Evolutionary conservation across 2,888 invertebrate genomes (phyloP).

Genomic region (Scaptomyza reducta): DNA sequence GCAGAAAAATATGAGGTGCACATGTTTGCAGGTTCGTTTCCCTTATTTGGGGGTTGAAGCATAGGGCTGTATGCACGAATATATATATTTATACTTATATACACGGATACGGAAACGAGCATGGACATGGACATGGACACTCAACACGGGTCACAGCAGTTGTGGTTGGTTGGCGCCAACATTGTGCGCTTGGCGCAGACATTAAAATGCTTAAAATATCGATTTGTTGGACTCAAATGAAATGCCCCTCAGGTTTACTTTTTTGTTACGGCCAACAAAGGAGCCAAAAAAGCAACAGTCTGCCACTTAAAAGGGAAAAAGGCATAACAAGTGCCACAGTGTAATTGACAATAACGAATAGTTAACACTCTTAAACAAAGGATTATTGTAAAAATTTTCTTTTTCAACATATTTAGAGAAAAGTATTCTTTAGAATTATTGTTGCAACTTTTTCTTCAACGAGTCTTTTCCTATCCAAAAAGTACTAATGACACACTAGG

Average conservation of each 20-base stretch:
- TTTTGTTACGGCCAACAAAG: conserved; percentile 30
- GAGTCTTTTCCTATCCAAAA: too few relatives aligned
- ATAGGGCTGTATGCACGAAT: conserved; percentile 15
- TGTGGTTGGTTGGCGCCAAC: conserved; percentile 65
- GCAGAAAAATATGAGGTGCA: conserved; percentile 75
- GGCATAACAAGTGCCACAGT: conserved; percentile 32
- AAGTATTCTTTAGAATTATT: too few relatives aligned
- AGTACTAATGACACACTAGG: neutral
- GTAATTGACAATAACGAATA: neutral
- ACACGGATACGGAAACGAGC: conserved; percentile 42
- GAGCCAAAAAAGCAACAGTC: conserved; percentile 71
- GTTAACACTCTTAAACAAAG: conserved; percentile 12
- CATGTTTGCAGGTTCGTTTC: conserved; percentile 45
- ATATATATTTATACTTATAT: neutral
- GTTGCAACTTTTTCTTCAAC: too few relatives aligned
- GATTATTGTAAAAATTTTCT: too few relatives aligned
- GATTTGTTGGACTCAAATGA: conserved; percentile 67
- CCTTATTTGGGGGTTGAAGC: conserved; percentile 30
- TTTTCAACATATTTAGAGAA: too few relatives aligned
- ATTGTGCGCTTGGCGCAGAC: conserved; percentile 78
- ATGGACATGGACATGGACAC: conserved; percentile 56
- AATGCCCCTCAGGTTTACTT: conserved; percentile 46
- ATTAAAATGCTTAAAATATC: conserved; percentile 79
- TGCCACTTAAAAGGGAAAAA: conserved; percentile 70
- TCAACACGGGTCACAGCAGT: conserved; percentile 44